These are phyloP conservation scores for Bradypodion pumilum DNA, from an alignment of 2,797 vertebrate genomes.

Conservation along the genomic window DNA sequence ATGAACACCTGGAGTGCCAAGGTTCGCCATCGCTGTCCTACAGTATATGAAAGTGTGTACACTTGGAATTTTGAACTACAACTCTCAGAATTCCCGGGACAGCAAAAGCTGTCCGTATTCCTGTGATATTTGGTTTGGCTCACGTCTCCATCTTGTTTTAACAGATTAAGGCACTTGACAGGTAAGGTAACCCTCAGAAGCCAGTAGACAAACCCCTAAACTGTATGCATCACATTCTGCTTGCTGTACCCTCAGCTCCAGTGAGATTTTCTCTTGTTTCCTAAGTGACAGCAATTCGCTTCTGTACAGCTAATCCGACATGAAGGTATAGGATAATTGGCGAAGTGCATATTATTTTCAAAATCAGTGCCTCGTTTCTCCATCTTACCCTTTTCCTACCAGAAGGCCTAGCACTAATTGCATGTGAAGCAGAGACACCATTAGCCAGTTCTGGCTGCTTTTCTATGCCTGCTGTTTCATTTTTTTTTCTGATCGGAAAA, in stretches of 20 bases:
- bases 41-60: too few species aligned
- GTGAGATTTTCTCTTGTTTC: not conserved
- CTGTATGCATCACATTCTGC: not conserved
- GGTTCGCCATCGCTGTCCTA: too few species aligned
- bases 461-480: slow-evolving; percentile 14
- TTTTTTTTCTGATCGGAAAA: slow-evolving; percentile 4
- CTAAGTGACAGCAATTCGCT: not conserved
- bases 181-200: not conserved
- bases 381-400: too few species aligned
- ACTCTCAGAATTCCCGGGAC: too few species aligned
- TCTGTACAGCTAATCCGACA: not conserved
- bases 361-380: not conserved
- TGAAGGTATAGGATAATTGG: not conserved
- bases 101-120: not conserved
- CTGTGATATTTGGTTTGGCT: not conserved
- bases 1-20: too few species aligned
- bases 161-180: not conserved
- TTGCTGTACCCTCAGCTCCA: not conserved
- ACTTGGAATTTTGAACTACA: too few species aligned
- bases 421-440: not conserved
- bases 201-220: not conserved
- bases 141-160: not conserved
- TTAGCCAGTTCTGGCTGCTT: slow-evolving; percentile 5
- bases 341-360: not conserved
- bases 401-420: not conserved